A percentile compares a stretch with the other conserved stretches of the same genome.
Conservation (phyloP, 2,888 invertebrate species). For the Stenichneumon culpator region DNA sequence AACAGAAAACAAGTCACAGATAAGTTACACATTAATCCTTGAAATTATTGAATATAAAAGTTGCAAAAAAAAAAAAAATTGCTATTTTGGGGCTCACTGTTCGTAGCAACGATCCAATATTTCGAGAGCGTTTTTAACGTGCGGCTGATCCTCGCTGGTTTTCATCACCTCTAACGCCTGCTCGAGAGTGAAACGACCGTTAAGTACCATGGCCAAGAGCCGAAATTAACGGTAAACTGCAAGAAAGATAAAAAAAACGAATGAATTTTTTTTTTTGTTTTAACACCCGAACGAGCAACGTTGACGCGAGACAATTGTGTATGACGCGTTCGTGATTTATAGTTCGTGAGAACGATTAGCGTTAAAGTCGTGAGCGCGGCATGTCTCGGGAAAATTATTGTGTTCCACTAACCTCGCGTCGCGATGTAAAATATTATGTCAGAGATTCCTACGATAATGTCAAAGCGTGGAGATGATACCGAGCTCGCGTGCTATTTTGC, state of each 20-base stretch:
- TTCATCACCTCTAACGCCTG: constrained; percentile 75
- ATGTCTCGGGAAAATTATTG: background rate
- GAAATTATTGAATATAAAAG: background rate
- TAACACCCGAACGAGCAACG: background rate
- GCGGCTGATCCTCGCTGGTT: constrained; percentile 69
- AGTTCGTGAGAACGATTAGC: background rate
- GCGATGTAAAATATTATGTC: background rate
- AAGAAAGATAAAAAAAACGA: background rate
- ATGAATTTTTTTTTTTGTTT: background rate
- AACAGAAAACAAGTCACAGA: constrained; percentile 33
- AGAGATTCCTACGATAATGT: background rate
- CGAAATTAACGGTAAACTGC: background rate
- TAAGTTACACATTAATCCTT: too few relatives aligned
- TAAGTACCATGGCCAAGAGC: constrained; percentile 64
- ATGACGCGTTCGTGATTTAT: background rate
- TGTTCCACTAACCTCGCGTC: background rate
- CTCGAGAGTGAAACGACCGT: constrained; percentile 72
- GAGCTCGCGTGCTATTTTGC: background rate
- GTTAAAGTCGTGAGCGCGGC: background rate
- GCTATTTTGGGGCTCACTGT: constrained; percentile 73
- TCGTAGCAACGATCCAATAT: constrained; percentile 80
- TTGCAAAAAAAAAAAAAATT: background rate
- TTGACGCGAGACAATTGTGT: background rate
- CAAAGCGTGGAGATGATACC: background rate
- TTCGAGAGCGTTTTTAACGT: constrained; percentile 77